A percentile compares a stretch with the other conserved stretches of the same genome.
Conservation (phyloP, 2,888 invertebrate genomes). For the Lepidochitona cinerea region DNA sequence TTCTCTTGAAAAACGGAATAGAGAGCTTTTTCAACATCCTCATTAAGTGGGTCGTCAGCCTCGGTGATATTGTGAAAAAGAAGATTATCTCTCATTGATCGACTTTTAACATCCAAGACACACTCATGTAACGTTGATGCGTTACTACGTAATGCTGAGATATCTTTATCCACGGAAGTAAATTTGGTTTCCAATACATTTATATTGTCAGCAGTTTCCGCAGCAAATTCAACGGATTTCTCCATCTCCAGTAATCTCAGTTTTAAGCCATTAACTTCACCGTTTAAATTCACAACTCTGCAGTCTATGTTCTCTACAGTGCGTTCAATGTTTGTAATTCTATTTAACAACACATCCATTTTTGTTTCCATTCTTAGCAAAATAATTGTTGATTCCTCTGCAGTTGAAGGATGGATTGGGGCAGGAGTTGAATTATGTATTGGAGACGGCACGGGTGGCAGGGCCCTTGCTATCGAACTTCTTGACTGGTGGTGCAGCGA, state of each 20-base stretch:
- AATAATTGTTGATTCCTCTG: too few relatives aligned
- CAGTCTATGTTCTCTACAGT: background rate
- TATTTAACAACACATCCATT: background rate
- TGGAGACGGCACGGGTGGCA: too few relatives aligned
- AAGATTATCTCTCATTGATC: background rate
- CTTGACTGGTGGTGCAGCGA: too few relatives aligned
- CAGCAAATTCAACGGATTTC: background rate
- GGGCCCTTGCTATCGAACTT: too few relatives aligned
- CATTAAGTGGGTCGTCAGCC: background rate
- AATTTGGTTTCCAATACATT: background rate
- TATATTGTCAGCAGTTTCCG: background rate
- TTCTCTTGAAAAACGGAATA: background rate
- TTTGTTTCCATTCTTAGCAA: background rate
- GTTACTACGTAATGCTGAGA: background rate
- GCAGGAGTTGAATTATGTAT: too few relatives aligned
- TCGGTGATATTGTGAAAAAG: background rate
- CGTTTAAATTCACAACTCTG: background rate
- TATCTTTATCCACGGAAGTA: background rate
- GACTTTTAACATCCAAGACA: background rate
- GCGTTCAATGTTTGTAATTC: background rate
- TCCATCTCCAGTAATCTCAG: background rate
- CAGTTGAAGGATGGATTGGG: too few relatives aligned
- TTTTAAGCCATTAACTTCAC: background rate
- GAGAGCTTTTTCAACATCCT: background rate
- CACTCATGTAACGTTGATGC: background rate